These are phyloP conservation scores for Poecilia picta DNA, from an alignment of 2,797 vertebrate genomes.

Conservation along the genomic window DNA sequence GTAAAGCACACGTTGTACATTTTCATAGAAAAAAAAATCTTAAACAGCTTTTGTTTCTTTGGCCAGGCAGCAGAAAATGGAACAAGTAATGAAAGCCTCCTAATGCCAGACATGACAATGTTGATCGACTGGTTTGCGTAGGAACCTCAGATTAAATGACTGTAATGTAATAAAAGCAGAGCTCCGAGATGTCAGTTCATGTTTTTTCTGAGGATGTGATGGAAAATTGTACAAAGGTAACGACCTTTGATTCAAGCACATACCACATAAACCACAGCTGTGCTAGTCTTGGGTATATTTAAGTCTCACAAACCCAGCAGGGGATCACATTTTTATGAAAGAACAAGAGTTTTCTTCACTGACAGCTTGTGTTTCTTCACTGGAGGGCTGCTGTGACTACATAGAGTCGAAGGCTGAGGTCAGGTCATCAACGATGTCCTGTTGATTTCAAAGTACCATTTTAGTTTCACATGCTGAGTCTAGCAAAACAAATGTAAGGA, in stretches of 20 bases:
- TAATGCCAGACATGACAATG: neutral
- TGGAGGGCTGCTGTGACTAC: conserved; percentile 40
- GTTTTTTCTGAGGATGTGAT: conserved; percentile 46
- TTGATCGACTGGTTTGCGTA: neutral
- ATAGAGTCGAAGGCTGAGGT: conserved; percentile 12
- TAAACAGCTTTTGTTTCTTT: neutral
- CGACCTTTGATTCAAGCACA: conserved; percentile 54
- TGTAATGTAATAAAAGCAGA: neutral
- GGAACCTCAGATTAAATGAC: neutral
- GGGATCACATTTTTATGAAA: conserved; percentile 25
- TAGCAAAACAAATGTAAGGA: conserved; percentile 50
- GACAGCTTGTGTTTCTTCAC: conserved; percentile 44
- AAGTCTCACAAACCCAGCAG: conserved; percentile 39
- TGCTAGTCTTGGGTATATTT: conserved; percentile 38
- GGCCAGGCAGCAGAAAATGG: neutral
- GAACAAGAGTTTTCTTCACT: conserved; percentile 27
- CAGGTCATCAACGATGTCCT: conserved; percentile 45
- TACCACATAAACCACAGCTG: conserved; percentile 64
- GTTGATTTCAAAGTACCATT: conserved; percentile 55
- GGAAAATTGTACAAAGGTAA: conserved; percentile 56
- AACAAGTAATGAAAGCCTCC: neutral
- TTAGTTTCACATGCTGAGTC: conserved; percentile 46
- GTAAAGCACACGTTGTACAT: neutral
- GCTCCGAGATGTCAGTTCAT: neutral
- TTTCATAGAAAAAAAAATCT: neutral